These are phyloP conservation scores for Apostichopus californicus DNA, from an alignment of 35 echinoderm and acorn worm species.

Conservation along the genomic window DNA sequence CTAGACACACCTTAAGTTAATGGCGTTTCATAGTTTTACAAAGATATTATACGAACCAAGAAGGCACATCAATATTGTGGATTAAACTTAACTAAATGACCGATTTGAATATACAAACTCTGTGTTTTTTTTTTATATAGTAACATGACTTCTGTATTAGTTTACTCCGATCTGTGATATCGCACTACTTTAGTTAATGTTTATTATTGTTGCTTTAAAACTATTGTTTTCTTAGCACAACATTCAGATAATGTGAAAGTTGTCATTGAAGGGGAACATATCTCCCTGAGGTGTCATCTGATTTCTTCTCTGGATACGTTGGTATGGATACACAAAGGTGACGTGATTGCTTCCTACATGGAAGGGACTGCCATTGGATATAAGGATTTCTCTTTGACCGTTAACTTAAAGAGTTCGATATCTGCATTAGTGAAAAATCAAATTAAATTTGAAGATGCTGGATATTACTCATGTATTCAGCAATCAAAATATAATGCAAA, in stretches of 20 bases:
- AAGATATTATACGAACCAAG: no score
- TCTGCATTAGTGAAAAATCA: not conserved
- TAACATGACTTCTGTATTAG: no score
- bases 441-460: not conserved
- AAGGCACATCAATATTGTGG: no score
- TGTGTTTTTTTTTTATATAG: no score
- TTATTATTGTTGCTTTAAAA: not conserved
- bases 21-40: no score
- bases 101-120: no score
- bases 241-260: not conserved
- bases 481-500: not conserved
- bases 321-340: not conserved
- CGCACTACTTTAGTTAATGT: not conserved
- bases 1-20: no score
- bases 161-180: no score
- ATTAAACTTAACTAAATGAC: no score
- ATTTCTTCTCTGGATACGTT: no score
- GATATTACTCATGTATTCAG: not conserved
- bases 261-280: not conserved
- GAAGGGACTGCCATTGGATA: not conserved
- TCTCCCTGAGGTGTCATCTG: not conserved
- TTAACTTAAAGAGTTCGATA: no score
- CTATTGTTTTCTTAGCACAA: not conserved
- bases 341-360: not conserved
- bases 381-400: not conserved